phyloP scores from a whole-genome alignment of 1,140 invertebrate species.

The Drosophila dunni region DNA sequence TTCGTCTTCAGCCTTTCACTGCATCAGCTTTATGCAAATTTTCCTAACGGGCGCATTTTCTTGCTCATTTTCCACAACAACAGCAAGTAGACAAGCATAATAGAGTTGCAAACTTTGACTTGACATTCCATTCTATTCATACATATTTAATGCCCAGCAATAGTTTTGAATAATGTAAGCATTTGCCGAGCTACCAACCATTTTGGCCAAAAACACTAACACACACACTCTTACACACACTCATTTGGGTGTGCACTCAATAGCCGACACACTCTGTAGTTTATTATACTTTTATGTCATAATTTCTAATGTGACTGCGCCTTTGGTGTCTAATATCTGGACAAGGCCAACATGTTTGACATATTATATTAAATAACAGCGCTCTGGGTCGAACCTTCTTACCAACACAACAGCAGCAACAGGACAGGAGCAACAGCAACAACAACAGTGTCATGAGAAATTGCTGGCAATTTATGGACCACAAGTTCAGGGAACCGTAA shows the following conservation, averaged over 20 bases:
- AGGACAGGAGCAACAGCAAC: slow-evolving; percentile 33
- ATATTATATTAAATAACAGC: slow-evolving; percentile 56
- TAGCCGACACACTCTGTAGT: slow-evolving; percentile 69
- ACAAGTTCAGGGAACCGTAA: slow-evolving; percentile 31
- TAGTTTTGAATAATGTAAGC: slow-evolving; percentile 77
- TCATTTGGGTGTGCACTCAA: slow-evolving; percentile 42
- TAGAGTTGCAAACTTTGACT: slow-evolving; percentile 62
- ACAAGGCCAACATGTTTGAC: slow-evolving; percentile 60
- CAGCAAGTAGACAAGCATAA: slow-evolving; percentile 25
- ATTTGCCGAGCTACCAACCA: slow-evolving; percentile 45
- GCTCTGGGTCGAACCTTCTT: slow-evolving; percentile 14
- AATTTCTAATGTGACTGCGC: slow-evolving; percentile 68
- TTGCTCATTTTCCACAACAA: slow-evolving; percentile 69
- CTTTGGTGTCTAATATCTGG: slow-evolving; percentile 49
- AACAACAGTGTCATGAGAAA: slow-evolving; percentile 49
- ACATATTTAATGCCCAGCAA: slow-evolving; percentile 75
- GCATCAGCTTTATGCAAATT: slow-evolving; percentile 75
- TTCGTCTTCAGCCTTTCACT: slow-evolving; percentile 24
- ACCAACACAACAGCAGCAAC: slow-evolving; percentile 16
- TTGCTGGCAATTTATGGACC: slow-evolving; percentile 50
- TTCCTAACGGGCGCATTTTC: slow-evolving; percentile 69
- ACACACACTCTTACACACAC: slow-evolving; percentile 11
- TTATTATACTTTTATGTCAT: slow-evolving; percentile 76
- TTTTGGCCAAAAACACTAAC: slow-evolving; percentile 17
- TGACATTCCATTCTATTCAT: slow-evolving; percentile 56